A percentile compares a stretch with the other conserved stretches of the same genome.
Conservation (phyloP, 2,797 vertebrate species). For the Pachyuromys duprasi region DNA sequence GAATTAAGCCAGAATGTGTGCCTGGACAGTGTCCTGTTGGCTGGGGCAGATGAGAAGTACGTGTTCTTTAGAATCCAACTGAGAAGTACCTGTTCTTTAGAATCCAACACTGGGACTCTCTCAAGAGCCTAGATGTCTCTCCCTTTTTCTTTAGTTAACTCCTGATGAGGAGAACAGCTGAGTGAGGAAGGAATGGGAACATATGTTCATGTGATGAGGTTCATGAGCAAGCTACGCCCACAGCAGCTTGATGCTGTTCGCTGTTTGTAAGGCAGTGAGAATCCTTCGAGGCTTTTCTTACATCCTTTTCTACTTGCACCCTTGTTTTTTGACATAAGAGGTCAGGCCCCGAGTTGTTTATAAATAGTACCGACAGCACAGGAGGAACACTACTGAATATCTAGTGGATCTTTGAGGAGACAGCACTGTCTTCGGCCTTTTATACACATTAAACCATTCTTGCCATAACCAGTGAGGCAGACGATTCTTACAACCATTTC, state of each 20-base stretch:
- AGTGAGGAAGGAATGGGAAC: neutral
- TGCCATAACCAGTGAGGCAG: neutral
- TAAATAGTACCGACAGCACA: neutral
- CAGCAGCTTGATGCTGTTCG: neutral
- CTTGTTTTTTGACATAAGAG: slow-evolving; percentile 36
- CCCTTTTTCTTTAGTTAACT: neutral
- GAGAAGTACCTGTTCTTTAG: slow-evolving; percentile 16
- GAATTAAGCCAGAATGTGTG: neutral
- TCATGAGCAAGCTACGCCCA: neutral
- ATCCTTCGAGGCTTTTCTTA: neutral
- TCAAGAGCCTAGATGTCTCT: neutral
- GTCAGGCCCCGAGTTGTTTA: neutral
- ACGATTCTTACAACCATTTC: neutral
- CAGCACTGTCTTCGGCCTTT: neutral
- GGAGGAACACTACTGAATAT: neutral
- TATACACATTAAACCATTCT: neutral
- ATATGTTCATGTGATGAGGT: neutral
- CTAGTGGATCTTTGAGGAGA: neutral
- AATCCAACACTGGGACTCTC: neutral
- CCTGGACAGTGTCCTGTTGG: neutral
- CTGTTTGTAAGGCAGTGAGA: neutral
- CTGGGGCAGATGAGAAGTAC: neutral
- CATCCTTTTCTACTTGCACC: neutral
- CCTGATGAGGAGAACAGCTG: too few species aligned
- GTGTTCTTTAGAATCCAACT: neutral